Base-by-base conservation (phyloP, 2,888 invertebrate species). In the Cerastis rubricosa region DNA sequence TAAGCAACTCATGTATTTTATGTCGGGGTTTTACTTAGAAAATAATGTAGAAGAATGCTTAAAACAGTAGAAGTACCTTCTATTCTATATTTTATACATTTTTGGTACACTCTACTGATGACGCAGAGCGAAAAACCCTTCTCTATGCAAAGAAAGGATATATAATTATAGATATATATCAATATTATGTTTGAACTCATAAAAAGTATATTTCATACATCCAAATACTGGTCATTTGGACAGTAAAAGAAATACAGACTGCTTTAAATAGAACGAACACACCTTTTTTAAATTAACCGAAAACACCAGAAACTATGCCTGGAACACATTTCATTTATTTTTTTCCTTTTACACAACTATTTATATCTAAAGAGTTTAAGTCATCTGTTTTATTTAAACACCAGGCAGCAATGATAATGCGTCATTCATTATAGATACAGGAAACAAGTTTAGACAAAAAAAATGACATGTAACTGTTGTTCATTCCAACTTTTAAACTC, bases 391-490 rank as follows among this genome's bases (percentile, higher is more conserved):
- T 79, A 59, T 76, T 61, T 77, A 25, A 87, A 71, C 64, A 80
- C 74, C 63, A 61, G 66, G 57, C 74, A 78, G 65, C 68, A 80
- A 87, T 87, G 76, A 83, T 47, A 70, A 76, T 61, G 35, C 29
- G 54, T 76, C 75, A 70, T 80, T 76, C 72, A 69, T 80, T 78
- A 74, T 57, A 73, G 86, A 78, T 76, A 78, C 85, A 83, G 80
- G 84, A 85, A 74, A 78, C 63, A 74, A 69, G 68, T 69, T 80
- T 66, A 78, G 78, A 83, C 43, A 81, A 80, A 84, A 87, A 85
- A 79, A 78, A 76, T 75, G 74, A 72, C 80, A 45, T 49, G 74
- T 76, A 87, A 68, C 65, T 57, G 71, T 19, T 80, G 68, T 77
- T 73, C 59, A 68, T 73, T 74, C 79, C 61, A 61, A 81, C 65